Evolutionary conservation across 2,113 vertebrate genomes (phyloP), one percentile per base, ranked within the genome.

Genomic region (Clinocottus analis): DNA sequence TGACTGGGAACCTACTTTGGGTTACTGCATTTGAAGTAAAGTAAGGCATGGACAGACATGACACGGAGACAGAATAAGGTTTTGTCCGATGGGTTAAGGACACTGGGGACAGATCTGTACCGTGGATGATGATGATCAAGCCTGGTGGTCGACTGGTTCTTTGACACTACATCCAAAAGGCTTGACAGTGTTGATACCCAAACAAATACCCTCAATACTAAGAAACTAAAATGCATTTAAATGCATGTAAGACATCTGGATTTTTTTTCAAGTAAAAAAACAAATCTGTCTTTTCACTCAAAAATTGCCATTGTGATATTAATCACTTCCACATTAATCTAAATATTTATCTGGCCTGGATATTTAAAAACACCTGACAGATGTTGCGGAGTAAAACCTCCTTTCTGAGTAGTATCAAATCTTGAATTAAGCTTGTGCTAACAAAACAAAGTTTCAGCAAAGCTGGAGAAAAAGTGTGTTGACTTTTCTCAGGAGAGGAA

Each of bases 1-100:
- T 89, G 89, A 82, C 75, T 61, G 83, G 68, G 80, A 91, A 82
- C 56, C 72, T 69, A 82, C 75, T 84, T 86, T 79, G 58, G 66
- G 75, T 91, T 86, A 88, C 92, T 93, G 90, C 90, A 87, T 91
- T 81, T 90, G 70, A 82, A 87, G 80, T 89, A 68, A 90, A 83
- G 81, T 93, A 94, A 94, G 94, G 93, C 93, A 92, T 93, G 90
- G 91, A 86, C 86, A 85, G 83, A 89, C 79, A 49, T 71, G 75
- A 87, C 82, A 83, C 85, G 78, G 85, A 66, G 66, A 81, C 51
- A 49, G 37, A 80, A 80, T 33, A 74, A 58, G 68, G 75, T 63
- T 66, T 83, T 85, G 89, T 86, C 80, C 83, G 63, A 62, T 45
- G 62, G 47, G 77, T 87, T 86, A 85, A 91, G 90, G 90, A 87